phyloP scores from a whole-genome alignment of 2,113 vertebrate species.

The Pomatorhinus ruficollis region DNA sequence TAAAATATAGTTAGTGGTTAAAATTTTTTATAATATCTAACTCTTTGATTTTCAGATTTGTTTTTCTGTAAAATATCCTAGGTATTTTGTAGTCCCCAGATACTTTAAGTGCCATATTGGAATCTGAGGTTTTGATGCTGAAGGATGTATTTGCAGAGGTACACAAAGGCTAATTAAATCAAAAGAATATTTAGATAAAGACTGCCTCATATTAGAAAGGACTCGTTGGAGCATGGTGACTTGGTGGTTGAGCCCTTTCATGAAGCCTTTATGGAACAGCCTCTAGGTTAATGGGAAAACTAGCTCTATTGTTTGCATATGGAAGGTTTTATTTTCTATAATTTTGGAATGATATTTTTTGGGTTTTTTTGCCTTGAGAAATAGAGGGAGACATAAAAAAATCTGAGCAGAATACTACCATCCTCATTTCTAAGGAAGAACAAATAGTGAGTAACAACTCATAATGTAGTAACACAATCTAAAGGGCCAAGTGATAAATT shows the following conservation, averaged over 20 bases:
- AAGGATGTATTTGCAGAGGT: background rate
- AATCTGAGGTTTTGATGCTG: background rate
- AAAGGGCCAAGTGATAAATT: conserved; percentile 67
- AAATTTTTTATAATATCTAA: background rate
- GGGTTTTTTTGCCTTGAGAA: background rate
- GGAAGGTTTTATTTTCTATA: background rate
- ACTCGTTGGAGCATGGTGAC: background rate
- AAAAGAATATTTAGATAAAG: background rate
- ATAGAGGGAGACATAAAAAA: background rate
- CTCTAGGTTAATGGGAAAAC: background rate
- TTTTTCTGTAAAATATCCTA: background rate
- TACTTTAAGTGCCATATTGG: background rate
- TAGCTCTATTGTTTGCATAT: background rate
- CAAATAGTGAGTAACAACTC: conserved; percentile 38
- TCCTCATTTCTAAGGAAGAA: conserved; percentile 2
- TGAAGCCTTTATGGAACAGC: background rate
- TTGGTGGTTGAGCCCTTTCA: background rate
- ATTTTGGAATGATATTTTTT: background rate
- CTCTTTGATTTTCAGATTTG: background rate
- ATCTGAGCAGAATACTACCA: background rate
- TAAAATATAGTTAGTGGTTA: background rate
- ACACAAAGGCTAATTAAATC: background rate
- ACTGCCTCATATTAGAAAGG: background rate
- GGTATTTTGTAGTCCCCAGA: background rate
- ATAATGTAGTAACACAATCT: conserved; percentile 28